A percentile compares a stretch with the other conserved stretches of the same genome.
These are phyloP conservation scores for Nephrocerus scutellatus DNA, from an alignment of 2,888 invertebrate species.

Conservation along the genomic window DNA sequence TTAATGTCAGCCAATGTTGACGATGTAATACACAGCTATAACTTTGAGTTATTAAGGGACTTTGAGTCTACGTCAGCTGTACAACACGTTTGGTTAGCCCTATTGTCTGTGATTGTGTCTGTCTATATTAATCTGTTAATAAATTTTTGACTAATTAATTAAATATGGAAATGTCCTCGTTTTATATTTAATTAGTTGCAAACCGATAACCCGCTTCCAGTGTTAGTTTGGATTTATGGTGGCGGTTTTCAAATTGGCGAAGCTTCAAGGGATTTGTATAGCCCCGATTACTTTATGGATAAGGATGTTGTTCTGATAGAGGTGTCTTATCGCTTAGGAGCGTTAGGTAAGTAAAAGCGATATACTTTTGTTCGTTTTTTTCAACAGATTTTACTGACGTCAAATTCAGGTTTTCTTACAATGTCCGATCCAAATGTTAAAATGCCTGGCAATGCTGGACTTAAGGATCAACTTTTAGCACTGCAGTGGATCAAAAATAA, in stretches of 20 bases:
- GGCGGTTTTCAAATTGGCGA: constrained; percentile 50
- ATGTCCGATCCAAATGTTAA: constrained; percentile 47
- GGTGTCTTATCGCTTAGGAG: constrained; percentile 49
- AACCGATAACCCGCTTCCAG: constrained; percentile 30
- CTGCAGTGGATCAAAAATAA: constrained; percentile 50
- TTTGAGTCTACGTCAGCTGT: too few species aligned
- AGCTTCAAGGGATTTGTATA: constrained; percentile 40
- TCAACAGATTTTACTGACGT: not conserved
- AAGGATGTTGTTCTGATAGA: constrained; percentile 48
- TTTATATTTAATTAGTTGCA: too few species aligned
- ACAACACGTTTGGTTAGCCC: too few species aligned
- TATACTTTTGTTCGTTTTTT: not conserved
- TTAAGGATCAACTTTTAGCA: constrained; percentile 51
- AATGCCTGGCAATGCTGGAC: constrained; percentile 51
- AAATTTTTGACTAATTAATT: too few species aligned
- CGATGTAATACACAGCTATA: too few species aligned
- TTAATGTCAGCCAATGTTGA: too few species aligned
- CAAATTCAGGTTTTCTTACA: constrained; percentile 47
- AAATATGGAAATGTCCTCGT: too few species aligned
- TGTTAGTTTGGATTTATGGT: constrained; percentile 51
- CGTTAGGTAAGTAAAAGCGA: constrained; percentile 38
- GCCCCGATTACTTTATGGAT: constrained; percentile 49
- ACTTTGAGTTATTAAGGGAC: too few species aligned
- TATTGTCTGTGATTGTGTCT: too few species aligned
- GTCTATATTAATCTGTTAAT: too few species aligned